Evolutionary conservation across 2,113 vertebrate species (phyloP).

Genomic region (Motacilla tschutschensis): DNA sequence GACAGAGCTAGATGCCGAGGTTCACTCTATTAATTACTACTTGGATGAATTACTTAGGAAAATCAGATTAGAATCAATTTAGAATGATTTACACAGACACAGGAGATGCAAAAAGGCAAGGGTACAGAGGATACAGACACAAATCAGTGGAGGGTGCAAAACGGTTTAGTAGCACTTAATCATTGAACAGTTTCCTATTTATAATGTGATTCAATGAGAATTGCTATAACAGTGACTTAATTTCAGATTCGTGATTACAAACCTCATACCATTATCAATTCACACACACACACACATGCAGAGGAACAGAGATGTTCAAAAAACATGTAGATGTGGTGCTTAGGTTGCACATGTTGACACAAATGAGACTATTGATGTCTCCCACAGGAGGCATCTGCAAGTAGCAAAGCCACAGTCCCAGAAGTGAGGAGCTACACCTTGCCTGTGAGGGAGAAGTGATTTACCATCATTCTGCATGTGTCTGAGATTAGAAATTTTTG

Average conservation of each 20-base stretch:
- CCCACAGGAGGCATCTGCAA: background rate
- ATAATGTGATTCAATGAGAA: background rate
- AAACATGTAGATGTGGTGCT: background rate
- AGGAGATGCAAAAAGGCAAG: background rate
- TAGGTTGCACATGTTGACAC: background rate
- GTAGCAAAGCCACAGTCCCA: background rate
- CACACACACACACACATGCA: background rate
- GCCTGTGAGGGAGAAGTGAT: background rate
- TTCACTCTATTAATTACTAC: background rate
- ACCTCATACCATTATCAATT: background rate
- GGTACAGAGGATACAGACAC: background rate
- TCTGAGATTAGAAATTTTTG: background rate
- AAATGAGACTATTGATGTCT: background rate
- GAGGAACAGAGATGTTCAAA: background rate
- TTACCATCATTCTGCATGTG: background rate
- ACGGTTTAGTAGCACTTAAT: background rate
- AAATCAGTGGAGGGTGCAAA: background rate
- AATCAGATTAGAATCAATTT: background rate
- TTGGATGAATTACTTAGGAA: background rate
- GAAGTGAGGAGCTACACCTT: background rate
- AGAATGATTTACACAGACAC: background rate
- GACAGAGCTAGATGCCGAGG: rapidly evolving
- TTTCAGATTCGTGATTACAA: background rate
- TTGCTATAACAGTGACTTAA: background rate
- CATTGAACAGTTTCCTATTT: background rate